Base-by-base conservation (phyloP, 2,888 invertebrate species). In the Helicoverpa assulta region DNA sequence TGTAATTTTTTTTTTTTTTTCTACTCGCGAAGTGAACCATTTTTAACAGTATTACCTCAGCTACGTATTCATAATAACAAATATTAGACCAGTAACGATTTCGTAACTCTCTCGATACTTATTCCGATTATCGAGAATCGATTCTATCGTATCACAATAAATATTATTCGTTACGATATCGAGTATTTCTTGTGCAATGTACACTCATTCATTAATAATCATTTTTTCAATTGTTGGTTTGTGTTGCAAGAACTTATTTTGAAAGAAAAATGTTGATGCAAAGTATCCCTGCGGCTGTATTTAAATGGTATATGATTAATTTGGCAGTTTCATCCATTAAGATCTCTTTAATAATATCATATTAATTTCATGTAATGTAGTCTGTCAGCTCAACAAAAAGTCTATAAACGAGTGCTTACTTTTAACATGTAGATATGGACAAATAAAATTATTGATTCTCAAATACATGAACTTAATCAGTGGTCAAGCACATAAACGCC, bases 141-240 rank as follows among this genome's bases (percentile, higher is more conserved):
- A 66, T 64, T 58, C 80, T 54, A 54, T 74, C 79, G 53, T 50
- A 52, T 51, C 47, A 81, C 60, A 63, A 76, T 47, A 47, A 47
- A 47, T 47, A 47, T 71, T 71, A 66, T 70, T 10, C 60, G 78
- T 81, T 72, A 72, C 66, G 66, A 78, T 64, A 60, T 14, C 54
- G 21, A 50, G n/a, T n/a, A 19, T 0, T 2, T 5, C 40, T 78
- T 78, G 55, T 59, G 72, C 64, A 78, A 78, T 77, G 59, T 18
- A 54, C 56, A 59, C 29, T 81, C 69, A 77, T 78, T 81, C 78
- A 78, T 78, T 78, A 78, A 78, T 78, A 81, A 65, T 64, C 58
- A 81, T 76, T 68, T 72, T 78, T 81, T 67, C 68, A 2, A 67
- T 78, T 81, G 72, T 78, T 10, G 5, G 58, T 64, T 77, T 63